Conservation (phyloP, 2,113 vertebrate genomes). For the Podiceps cristatus region DNA sequence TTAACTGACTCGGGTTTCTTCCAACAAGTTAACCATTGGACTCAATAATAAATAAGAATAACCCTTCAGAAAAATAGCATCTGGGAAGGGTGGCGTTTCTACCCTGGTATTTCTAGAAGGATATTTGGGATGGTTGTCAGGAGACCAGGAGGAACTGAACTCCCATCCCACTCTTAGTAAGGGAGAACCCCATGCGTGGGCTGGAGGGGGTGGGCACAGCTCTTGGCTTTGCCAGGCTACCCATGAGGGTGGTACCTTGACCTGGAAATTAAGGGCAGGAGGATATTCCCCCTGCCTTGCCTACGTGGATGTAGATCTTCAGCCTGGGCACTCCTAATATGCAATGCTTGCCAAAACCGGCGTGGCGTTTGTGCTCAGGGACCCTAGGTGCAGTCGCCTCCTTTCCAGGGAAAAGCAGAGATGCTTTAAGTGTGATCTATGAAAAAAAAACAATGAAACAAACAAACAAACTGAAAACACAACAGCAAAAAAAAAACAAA, state of each 20-base stretch:
- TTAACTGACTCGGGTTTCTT: background rate
- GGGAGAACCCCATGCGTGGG: background rate
- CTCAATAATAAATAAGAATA: background rate
- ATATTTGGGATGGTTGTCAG: background rate
- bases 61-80: background rate
- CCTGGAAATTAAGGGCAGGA: background rate
- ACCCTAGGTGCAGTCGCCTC: background rate
- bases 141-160: background rate
- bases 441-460: no score
- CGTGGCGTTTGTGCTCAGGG: accelerated
- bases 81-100: background rate
- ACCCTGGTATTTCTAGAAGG: background rate
- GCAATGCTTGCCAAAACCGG: accelerated
- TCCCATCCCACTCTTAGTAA: accelerated
- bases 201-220: background rate
- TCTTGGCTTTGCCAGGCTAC: background rate
- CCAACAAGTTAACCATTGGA: background rate
- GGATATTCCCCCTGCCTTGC: background rate
- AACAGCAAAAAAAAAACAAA: no score
- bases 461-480: background rate
- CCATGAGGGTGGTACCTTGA: accelerated
- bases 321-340: background rate
- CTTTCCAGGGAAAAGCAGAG: background rate
- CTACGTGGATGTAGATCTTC: background rate
- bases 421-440: background rate